Conservation (phyloP, 2,113 vertebrate genomes). For the Brachyhypopomus gauderio region DNA sequence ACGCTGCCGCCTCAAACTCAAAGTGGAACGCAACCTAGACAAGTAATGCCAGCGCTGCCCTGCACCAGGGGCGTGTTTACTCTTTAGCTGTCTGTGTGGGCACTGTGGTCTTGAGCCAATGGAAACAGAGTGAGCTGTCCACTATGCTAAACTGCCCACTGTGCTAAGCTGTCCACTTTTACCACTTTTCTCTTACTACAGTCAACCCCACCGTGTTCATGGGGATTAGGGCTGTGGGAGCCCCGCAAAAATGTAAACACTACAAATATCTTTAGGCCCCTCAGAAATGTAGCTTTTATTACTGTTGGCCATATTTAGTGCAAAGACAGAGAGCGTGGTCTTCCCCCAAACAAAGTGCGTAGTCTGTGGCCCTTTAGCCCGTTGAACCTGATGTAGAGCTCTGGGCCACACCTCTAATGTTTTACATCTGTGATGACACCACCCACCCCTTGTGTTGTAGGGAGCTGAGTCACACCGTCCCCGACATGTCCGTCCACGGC, state of each 20-base stretch:
- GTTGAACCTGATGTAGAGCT: too few species aligned
- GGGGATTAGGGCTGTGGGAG: too few species aligned
- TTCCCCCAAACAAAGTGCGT: too few species aligned
- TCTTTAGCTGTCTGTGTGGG: background rate
- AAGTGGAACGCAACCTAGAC: slow-evolving; percentile 95
- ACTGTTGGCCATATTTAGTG: too few species aligned
- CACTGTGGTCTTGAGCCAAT: too few species aligned
- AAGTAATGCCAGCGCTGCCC: slow-evolving; percentile 71
- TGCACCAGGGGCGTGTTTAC: background rate
- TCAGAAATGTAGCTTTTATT: background rate
- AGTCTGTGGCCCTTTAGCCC: background rate
- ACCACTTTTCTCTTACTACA: background rate
- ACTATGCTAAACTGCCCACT: background rate
- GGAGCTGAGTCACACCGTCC: slow-evolving; percentile 89
- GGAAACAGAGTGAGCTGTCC: too few species aligned
- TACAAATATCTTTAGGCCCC: too few species aligned
- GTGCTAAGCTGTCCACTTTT: background rate
- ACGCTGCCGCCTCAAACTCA: slow-evolving; percentile 85
- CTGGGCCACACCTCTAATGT: background rate
- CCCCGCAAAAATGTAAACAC: too few species aligned
- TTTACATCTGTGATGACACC: background rate
- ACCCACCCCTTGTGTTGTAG: slow-evolving; percentile 64
- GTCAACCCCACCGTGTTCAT: too few species aligned
- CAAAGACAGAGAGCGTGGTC: too few species aligned
- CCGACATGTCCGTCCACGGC: slow-evolving; percentile 90